Percentiles rank a stretch among this genome's conserved stretches.
phyloP scores from a whole-genome alignment of 2,888 invertebrate species.

The Drosophila formosana region DNA sequence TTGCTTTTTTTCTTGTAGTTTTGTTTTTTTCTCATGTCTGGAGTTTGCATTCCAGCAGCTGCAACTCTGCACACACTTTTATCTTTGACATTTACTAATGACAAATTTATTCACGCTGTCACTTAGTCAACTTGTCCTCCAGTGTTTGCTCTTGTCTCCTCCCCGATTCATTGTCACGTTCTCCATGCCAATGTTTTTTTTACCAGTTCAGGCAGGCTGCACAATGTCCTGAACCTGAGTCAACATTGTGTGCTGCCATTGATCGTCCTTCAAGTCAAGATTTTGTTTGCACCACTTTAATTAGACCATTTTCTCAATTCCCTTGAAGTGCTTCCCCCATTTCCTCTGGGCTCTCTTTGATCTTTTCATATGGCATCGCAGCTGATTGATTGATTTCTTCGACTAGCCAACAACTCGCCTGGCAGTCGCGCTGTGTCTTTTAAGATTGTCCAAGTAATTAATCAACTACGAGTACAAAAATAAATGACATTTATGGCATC shows the following conservation, averaged over 20 bases:
- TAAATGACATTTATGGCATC: slow-evolving; percentile 69
- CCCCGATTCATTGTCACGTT: slow-evolving; percentile 25
- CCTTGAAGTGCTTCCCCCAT: slow-evolving; percentile 49
- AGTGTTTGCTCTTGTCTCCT: slow-evolving; percentile 28
- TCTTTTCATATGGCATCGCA: slow-evolving; percentile 55
- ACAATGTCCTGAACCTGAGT: slow-evolving; percentile 42
- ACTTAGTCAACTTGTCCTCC: slow-evolving; percentile 58
- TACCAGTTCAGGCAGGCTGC: slow-evolving; percentile 34
- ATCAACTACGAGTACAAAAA: slow-evolving; percentile 59
- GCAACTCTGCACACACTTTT: slow-evolving; percentile 65
- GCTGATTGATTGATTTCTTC: slow-evolving; percentile 66
- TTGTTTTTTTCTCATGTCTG: not conserved
- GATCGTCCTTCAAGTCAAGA: slow-evolving; percentile 46
- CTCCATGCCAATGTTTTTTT: slow-evolving; percentile 13
- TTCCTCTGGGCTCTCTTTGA: slow-evolving; percentile 55
- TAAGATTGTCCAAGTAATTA: slow-evolving; percentile 56
- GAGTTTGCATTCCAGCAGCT: slow-evolving; percentile 62
- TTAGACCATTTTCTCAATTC: slow-evolving; percentile 52
- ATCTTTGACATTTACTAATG: slow-evolving; percentile 80
- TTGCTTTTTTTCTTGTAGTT: not conserved
- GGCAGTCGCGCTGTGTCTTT: slow-evolving; percentile 8
- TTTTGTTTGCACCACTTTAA: slow-evolving; percentile 63
- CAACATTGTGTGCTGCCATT: slow-evolving; percentile 23
- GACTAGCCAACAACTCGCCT: slow-evolving; percentile 19
- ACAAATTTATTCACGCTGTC: slow-evolving; percentile 81